These are phyloP conservation scores for Malacoraja senta DNA, from an alignment of 2,797 vertebrate genomes.

Conservation along the genomic window DNA sequence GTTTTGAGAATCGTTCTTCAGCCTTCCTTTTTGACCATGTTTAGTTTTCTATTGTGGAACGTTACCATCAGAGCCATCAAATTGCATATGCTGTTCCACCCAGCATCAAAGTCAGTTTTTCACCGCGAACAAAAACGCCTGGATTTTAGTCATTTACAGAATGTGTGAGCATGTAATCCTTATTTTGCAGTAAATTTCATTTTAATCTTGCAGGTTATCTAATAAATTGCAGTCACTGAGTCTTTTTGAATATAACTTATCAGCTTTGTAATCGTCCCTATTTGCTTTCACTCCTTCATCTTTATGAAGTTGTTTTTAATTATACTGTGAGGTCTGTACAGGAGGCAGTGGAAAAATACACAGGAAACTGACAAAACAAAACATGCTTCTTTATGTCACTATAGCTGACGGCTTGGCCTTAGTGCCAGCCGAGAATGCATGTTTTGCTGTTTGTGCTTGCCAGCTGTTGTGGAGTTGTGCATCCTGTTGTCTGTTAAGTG, in stretches of 20 bases:
- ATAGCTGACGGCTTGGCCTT: constrained; percentile 62
- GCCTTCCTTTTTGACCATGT: neutral
- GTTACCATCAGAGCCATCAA: neutral
- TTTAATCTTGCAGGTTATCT: constrained; percentile 34
- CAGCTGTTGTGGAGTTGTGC: constrained; percentile 72
- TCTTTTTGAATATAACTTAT: constrained; percentile 66
- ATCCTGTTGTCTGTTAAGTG: constrained; percentile 58
- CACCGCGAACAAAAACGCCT: constrained; percentile 5
- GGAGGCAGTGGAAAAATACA: constrained; percentile 51
- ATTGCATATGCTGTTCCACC: constrained; percentile 9
- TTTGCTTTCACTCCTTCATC: constrained; percentile 40
- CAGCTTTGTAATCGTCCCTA: constrained; percentile 68
- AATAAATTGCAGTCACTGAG: constrained; percentile 52
- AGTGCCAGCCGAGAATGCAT: constrained; percentile 74
- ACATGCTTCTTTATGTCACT: constrained; percentile 59
- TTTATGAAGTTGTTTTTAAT: constrained; percentile 42
- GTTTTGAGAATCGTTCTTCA: neutral
- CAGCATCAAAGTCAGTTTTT: neutral
- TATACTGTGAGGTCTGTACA: constrained; percentile 46
- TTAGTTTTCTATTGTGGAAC: neutral
- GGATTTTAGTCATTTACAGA: constrained; percentile 16
- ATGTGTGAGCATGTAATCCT: constrained; percentile 3
- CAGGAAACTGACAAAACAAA: constrained; percentile 66
- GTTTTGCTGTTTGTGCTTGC: constrained; percentile 71
- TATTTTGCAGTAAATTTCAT: constrained; percentile 9